Evolutionary conservation across 2,888 invertebrate species (phyloP).

Genomic region (Eledona agricola): DNA sequence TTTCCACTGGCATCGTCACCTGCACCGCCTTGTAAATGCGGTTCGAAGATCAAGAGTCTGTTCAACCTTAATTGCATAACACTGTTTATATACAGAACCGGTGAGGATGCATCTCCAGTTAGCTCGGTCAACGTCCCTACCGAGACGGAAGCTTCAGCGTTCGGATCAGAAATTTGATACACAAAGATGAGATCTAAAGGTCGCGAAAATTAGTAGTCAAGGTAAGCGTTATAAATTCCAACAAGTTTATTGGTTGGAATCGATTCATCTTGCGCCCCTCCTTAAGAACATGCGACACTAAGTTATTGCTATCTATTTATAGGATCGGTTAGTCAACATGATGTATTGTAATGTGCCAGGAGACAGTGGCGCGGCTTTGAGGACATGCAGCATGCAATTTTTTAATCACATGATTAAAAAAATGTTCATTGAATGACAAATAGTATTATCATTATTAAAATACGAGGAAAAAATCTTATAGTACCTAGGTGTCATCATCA

Average conservation of each 20-base stretch:
- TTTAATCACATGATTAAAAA: too few species aligned
- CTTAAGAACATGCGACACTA: conserved; percentile 12
- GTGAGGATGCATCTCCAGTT: not conserved
- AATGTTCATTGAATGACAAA: too few species aligned
- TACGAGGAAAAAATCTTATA: too few species aligned
- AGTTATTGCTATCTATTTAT: conserved; percentile 26
- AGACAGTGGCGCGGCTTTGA: too few species aligned
- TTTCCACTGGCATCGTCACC: conserved; percentile 19
- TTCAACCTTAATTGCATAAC: conserved; percentile 19
- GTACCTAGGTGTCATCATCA: too few species aligned
- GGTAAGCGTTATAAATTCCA: not conserved
- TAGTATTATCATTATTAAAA: too few species aligned
- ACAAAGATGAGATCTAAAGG: not conserved
- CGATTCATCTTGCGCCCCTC: conserved; percentile 9
- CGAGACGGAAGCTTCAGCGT: not conserved
- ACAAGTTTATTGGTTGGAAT: not conserved
- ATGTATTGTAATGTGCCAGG: conserved; percentile 16
- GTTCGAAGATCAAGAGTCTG: conserved; percentile 13
- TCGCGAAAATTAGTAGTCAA: not conserved
- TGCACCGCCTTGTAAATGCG: not conserved
- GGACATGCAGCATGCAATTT: too few species aligned
- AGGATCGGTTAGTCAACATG: conserved; percentile 19
- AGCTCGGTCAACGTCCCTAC: conserved; percentile 7
- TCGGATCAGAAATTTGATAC: not conserved
- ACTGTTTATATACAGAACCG: conserved; percentile 2